Conservation (phyloP, 2,888 invertebrate genomes). For the Lepidocyrtinus sp. region DNA sequence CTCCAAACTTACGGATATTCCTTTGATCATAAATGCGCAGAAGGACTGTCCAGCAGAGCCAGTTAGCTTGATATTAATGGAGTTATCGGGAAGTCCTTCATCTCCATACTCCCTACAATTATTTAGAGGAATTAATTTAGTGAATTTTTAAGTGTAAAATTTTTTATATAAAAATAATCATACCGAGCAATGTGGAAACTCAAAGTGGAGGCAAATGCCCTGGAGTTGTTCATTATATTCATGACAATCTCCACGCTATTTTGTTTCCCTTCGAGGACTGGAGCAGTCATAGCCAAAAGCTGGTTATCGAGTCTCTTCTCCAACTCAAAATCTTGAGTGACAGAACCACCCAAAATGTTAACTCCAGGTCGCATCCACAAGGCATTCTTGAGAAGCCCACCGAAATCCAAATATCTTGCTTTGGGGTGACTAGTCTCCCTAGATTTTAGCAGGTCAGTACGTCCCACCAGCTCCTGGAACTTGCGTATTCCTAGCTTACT, state of each 20-base stretch:
- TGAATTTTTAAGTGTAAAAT: background rate
- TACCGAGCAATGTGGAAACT: constrained; percentile 96
- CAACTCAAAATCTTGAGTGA: constrained; percentile 87
- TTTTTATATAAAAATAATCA: background rate
- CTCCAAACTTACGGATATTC: constrained; percentile 90
- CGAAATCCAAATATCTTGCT: constrained; percentile 87
- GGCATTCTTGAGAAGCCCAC: constrained; percentile 90
- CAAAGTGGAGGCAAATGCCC: constrained; percentile 94
- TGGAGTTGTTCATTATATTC: constrained; percentile 90
- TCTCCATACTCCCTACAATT: constrained; percentile 85
- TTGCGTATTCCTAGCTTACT: constrained; percentile 89
- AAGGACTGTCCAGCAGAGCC: constrained; percentile 99
- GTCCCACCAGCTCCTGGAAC: constrained; percentile 93
- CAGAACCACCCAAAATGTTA: constrained; percentile 91
- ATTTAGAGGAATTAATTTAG: background rate
- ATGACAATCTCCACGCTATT: constrained; percentile 81
- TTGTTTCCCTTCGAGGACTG: constrained; percentile 83
- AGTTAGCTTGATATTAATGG: constrained; percentile 85
- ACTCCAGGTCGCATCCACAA: constrained; percentile 90
- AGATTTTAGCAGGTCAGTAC: constrained; percentile 89
- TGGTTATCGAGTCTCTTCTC: constrained; percentile 87
- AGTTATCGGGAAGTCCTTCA: constrained; percentile 85
- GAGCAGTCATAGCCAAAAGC: constrained; percentile 81
- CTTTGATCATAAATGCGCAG: constrained; percentile 95
- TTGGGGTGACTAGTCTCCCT: constrained; percentile 84